A percentile compares a stretch with the other conserved stretches of the same genome.
These are phyloP conservation scores for Masticophis lateralis DNA, from an alignment of 2,797 vertebrate genomes.

Conservation along the genomic window DNA sequence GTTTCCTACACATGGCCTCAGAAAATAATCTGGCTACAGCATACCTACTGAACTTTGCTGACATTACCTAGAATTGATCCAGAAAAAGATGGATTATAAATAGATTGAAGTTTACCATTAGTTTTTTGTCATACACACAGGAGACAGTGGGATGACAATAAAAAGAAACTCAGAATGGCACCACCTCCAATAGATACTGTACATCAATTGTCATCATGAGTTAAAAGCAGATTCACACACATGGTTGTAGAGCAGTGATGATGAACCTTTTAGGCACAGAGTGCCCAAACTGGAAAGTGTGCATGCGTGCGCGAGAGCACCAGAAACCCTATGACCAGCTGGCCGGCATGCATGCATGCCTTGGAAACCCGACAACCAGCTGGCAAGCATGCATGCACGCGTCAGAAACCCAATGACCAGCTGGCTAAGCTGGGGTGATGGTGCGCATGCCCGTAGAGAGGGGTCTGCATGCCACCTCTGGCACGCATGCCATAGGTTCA, in stretches of 20 bases:
- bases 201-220: background rate
- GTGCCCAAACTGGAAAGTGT: no score
- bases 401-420: no score
- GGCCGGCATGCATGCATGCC: no score
- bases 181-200: background rate
- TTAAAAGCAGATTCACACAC: background rate
- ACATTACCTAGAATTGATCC: background rate
- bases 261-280: no score
- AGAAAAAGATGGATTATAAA: background rate
- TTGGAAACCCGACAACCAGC: no score
- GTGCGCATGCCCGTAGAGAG: no score
- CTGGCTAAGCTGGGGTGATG: no score
- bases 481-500: no score
- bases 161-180: background rate
- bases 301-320: no score
- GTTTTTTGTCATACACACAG: background rate
- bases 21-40: background rate
- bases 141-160: background rate
- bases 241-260: background rate
- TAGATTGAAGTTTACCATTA: constrained; percentile 15
- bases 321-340: no score
- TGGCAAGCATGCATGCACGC: no score
- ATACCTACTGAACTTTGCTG: background rate
- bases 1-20: background rate
- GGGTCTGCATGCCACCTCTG: no score